phyloP scores from a whole-genome alignment of 1,140 invertebrate species.

The Thaumetopoea pityocampa region DNA sequence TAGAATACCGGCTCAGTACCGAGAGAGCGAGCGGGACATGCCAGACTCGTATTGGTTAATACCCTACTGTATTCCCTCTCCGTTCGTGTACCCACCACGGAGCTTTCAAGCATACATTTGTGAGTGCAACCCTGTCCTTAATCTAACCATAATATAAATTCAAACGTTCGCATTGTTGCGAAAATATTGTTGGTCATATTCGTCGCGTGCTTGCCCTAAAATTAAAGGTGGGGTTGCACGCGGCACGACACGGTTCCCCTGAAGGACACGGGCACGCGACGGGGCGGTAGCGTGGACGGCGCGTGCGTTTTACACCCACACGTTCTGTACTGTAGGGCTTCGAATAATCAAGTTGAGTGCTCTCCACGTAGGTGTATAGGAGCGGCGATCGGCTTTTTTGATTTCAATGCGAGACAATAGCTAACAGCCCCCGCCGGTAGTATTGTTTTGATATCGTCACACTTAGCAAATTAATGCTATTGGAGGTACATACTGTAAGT shows the following conservation, averaged over 20 bases:
- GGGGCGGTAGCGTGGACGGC: too few relatives aligned
- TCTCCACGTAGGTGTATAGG: constrained; percentile 38
- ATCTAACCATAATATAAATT: too few relatives aligned
- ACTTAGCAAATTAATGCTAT: constrained; percentile 38
- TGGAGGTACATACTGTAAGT: too few relatives aligned
- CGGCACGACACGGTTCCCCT: constrained; percentile 35
- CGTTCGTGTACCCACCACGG: too few relatives aligned
- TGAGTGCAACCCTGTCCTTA: too few relatives aligned
- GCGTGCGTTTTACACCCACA: constrained; percentile 17
- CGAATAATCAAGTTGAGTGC: constrained; percentile 72
- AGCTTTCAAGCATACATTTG: too few relatives aligned
- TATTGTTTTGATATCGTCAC: constrained; percentile 51
- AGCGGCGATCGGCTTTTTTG: constrained; percentile 61
- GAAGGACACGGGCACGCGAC: constrained; percentile 13
- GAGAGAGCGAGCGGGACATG: too few relatives aligned
- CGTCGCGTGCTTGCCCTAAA: constrained; percentile 27
- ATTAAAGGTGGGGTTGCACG: constrained; percentile 28
- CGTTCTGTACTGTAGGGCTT: constrained; percentile 39
- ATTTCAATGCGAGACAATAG: constrained; percentile 54
- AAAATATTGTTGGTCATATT: too few relatives aligned
- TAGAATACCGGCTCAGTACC: too few relatives aligned
- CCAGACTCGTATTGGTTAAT: too few relatives aligned
- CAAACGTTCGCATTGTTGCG: too few relatives aligned
- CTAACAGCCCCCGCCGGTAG: constrained; percentile 24
- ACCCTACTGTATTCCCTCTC: too few relatives aligned